phyloP scores from a whole-genome alignment of 2,797 vertebrate genomes.

The Phoxinus dragarum region DNA sequence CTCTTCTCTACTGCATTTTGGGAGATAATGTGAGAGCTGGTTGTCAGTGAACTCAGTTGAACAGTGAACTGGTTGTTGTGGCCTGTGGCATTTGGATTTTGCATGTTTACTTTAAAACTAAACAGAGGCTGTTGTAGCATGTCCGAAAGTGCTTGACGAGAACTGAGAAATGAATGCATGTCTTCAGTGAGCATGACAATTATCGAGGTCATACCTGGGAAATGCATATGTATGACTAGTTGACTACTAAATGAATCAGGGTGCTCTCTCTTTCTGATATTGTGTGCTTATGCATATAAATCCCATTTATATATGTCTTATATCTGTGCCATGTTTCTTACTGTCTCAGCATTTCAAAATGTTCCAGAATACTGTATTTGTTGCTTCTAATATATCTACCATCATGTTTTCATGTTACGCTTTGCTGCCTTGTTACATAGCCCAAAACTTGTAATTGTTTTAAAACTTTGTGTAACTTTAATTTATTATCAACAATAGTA shows the following conservation, averaged over 20 bases:
- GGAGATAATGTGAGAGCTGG: slow-evolving; percentile 15
- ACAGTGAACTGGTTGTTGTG: slow-evolving; percentile 28
- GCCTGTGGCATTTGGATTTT: slow-evolving; percentile 44
- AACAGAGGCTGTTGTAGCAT: slow-evolving; percentile 62
- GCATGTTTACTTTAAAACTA: slow-evolving; percentile 49
- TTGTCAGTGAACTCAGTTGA: slow-evolving; percentile 35
- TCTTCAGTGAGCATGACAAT: slow-evolving; percentile 65
- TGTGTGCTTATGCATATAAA: slow-evolving; percentile 68
- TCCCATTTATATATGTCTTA: slow-evolving; percentile 74
- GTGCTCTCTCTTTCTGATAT: slow-evolving; percentile 43
- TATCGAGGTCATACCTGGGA: slow-evolving; percentile 60
- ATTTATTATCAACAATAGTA: background rate
- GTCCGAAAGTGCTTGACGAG: slow-evolving; percentile 61
- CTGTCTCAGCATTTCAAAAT: slow-evolving; percentile 69
- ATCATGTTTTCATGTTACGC: slow-evolving; percentile 83
- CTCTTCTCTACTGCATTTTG: slow-evolving; percentile 18
- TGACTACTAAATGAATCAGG: slow-evolving; percentile 24
- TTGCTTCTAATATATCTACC: slow-evolving; percentile 72
- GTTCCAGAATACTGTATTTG: slow-evolving; percentile 71
- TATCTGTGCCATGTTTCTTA: slow-evolving; percentile 72
- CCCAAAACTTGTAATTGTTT: slow-evolving; percentile 61
- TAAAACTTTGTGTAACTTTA: background rate
- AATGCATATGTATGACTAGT: slow-evolving; percentile 53
- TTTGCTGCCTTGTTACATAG: slow-evolving; percentile 77
- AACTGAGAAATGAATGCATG: slow-evolving; percentile 67